These are phyloP conservation scores for Hydraecia micacea DNA, from an alignment of 2,888 invertebrate genomes.

Conservation along the genomic window DNA sequence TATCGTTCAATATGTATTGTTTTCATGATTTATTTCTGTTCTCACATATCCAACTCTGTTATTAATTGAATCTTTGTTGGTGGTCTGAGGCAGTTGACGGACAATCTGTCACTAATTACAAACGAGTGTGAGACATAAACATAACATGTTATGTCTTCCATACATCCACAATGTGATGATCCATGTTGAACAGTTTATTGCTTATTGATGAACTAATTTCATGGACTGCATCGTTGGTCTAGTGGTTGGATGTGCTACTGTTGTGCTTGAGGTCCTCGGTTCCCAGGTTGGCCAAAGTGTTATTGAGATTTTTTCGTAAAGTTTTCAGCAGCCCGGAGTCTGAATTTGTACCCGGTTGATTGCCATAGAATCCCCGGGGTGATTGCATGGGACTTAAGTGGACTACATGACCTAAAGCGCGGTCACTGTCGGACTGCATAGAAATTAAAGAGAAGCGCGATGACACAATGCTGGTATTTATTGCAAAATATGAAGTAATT, in stretches of 20 bases:
- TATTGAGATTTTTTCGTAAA: too few relatives aligned
- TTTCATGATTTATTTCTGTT: neutral
- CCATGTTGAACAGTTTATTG: constrained; percentile 10
- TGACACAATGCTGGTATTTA: too few relatives aligned
- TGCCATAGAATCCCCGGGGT: too few relatives aligned
- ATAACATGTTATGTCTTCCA: constrained; percentile 18
- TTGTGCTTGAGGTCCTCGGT: too few relatives aligned
- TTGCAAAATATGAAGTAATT: too few relatives aligned
- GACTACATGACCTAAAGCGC: too few relatives aligned
- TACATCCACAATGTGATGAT: constrained; percentile 23
- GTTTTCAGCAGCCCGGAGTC: too few relatives aligned
- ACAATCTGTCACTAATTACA: constrained; percentile 56
- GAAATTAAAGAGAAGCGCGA: too few relatives aligned
- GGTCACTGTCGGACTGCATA: too few relatives aligned
- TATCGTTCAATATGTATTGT: neutral
- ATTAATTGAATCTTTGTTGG: constrained; percentile 39
- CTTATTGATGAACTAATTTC: constrained; percentile 28
- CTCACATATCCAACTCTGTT: neutral
- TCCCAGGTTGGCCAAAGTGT: too few relatives aligned
- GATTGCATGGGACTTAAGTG: too few relatives aligned
- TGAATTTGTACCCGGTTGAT: too few relatives aligned
- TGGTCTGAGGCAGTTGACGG: constrained; percentile 49
- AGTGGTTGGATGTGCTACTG: neutral
- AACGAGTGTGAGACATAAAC: constrained; percentile 35
- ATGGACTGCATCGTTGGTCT: neutral